Conservation (phyloP, 2,113 vertebrate species). For the Mandrillus leucophaeus region DNA sequence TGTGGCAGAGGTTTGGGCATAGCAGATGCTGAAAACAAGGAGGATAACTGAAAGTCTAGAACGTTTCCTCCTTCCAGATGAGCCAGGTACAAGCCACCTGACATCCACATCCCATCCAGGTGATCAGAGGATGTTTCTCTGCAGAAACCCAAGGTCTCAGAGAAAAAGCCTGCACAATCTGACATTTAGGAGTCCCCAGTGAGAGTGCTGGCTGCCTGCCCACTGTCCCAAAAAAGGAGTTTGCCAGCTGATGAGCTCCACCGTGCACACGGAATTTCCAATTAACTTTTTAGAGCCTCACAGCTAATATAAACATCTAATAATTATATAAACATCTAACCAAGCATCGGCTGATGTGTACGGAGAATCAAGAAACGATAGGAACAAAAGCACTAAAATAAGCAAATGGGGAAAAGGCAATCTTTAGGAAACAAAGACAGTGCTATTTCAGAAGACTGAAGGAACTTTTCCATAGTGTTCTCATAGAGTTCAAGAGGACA, state of each 20-base stretch:
- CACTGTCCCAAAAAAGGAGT: not conserved
- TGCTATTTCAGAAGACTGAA: not conserved
- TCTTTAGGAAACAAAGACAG: not conserved
- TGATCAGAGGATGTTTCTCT: not conserved
- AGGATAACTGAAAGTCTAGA: not conserved
- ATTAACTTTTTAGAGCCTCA: not conserved
- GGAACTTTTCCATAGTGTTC: not conserved
- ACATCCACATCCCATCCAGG: not conserved
- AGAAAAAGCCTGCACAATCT: not conserved
- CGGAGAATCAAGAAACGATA: not conserved
- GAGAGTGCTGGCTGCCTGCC: not conserved
- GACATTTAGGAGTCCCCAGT: not conserved
- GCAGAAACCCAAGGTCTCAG: not conserved
- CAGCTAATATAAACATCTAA: not conserved
- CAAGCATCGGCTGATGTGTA: not conserved
- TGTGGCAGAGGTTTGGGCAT: not conserved
- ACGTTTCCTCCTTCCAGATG: not conserved
- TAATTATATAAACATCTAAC: not conserved
- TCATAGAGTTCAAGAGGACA: not conserved
- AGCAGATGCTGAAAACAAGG: not conserved
- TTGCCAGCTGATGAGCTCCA: not conserved
- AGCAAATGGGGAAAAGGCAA: not conserved
- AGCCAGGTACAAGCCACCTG: not conserved
- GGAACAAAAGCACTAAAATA: constrained; percentile 14
- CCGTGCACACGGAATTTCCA: not conserved